Conservation (phyloP, 1,140 invertebrate species). For the Calliopsis andreniformis region DNA sequence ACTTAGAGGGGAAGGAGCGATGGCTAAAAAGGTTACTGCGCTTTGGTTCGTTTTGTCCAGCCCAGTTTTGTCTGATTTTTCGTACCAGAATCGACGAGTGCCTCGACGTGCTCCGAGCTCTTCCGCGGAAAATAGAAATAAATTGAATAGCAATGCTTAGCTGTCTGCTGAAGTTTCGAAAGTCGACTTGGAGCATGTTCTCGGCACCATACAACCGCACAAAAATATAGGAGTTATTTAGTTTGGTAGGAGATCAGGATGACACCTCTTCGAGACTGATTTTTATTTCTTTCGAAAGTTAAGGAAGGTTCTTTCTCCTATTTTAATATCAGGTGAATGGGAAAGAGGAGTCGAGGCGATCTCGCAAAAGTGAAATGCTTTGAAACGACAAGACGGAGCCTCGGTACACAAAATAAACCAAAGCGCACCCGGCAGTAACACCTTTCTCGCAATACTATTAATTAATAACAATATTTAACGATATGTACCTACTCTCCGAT, state of each 20-base stretch:
- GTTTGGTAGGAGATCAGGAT: slow-evolving; percentile 14
- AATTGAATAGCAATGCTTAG: background rate
- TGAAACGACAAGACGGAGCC: slow-evolving; percentile 1
- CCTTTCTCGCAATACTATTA: slow-evolving; percentile 72
- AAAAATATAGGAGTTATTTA: slow-evolving; percentile 32
- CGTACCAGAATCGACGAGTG: background rate
- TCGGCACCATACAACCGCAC: slow-evolving; percentile 1
- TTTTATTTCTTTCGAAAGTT: background rate
- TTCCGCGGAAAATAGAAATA: too few species aligned
- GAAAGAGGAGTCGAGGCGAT: background rate
- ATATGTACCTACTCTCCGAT: slow-evolving; percentile 74
- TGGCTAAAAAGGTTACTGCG: slow-evolving; percentile 72
- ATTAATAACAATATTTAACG: slow-evolving; percentile 75
- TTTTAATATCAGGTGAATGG: background rate
- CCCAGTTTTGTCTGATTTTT: background rate
- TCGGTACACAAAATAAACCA: slow-evolving; percentile 62
- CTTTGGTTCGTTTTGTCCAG: slow-evolving; percentile 68
- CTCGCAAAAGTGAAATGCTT: too few species aligned
- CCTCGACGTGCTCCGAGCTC: background rate
- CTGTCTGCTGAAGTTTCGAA: background rate
- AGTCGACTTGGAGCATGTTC: slow-evolving; percentile 8
- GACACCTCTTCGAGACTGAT: slow-evolving; percentile 1
- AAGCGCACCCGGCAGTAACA: slow-evolving; percentile 70
- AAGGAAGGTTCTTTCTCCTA: background rate
- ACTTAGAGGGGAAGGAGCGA: slow-evolving; percentile 70